These are phyloP conservation scores for Notolepis coatsorum DNA, from an alignment of 2,797 vertebrate species.

Conservation along the genomic window DNA sequence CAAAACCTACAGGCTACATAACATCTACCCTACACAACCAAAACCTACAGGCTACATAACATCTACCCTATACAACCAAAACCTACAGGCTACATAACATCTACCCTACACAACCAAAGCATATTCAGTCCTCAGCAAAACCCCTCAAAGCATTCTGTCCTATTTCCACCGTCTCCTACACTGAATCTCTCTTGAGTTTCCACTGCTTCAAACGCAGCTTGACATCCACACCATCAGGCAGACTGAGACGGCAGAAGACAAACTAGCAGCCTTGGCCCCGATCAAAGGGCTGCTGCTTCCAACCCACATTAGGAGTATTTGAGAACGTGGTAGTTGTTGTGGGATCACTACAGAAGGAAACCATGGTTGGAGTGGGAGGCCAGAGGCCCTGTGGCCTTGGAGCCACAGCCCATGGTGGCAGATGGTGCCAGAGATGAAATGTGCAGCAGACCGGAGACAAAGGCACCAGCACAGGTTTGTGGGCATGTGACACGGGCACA, in stretches of 20 bases:
- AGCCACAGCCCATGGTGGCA: conserved; percentile 55
- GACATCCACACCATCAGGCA: not conserved
- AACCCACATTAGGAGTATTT: conserved; percentile 63
- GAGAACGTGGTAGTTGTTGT: conserved; percentile 43
- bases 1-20: no score
- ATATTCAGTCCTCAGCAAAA: no score
- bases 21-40: no score
- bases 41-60: no score
- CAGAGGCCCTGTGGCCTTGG: conserved; percentile 65
- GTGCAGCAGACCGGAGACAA: conserved; percentile 18
- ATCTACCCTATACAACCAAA: no score
- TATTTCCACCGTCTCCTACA: no score
- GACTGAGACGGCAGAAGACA: conserved; percentile 38
- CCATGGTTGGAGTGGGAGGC: conserved; percentile 72
- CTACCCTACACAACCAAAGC: no score
- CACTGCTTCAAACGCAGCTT: not conserved
- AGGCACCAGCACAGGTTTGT: conserved; percentile 45
- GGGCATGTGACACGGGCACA: conserved; percentile 27
- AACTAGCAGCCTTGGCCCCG: conserved; percentile 28
- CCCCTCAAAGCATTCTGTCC: no score
- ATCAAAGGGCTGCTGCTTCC: conserved; percentile 57
- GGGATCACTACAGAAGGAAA: conserved; percentile 65
- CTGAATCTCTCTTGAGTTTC: not conserved
- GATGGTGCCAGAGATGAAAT: conserved; percentile 42
- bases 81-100: no score